phyloP scores from a whole-genome alignment of 2,888 invertebrate species.

The Hemistola chrysoprasaria region DNA sequence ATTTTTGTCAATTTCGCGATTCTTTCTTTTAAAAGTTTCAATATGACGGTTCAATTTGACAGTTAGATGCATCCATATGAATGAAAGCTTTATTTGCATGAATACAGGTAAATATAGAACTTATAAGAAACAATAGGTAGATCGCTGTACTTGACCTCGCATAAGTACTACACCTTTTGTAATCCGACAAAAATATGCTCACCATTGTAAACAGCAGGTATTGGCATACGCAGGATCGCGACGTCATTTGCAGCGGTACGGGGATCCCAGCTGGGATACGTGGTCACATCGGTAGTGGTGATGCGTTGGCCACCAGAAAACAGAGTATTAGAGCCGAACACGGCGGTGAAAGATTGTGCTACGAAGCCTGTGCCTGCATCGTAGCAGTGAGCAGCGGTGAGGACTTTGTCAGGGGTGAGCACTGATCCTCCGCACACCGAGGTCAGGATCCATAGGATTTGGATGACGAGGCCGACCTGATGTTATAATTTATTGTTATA shows the following conservation, averaged over 20 bases:
- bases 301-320: conserved; percentile 48
- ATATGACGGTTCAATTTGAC: too few species aligned
- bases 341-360: conserved; percentile 44
- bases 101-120: too few species aligned
- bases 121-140: too few species aligned
- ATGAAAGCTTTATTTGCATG: too few species aligned
- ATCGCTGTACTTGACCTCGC: too few species aligned
- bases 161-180: too few species aligned
- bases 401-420: conserved; percentile 33
- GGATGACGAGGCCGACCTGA: conserved; percentile 53
- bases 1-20: too few species aligned
- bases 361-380: conserved; percentile 36
- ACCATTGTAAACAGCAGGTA: conserved; percentile 34
- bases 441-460: conserved; percentile 37
- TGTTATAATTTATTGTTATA: not conserved
- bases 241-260: conserved; percentile 42
- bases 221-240: conserved; percentile 37
- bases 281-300: conserved; percentile 31
- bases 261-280: conserved; percentile 47
- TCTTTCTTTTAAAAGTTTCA: too few species aligned
- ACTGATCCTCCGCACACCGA: conserved; percentile 55
- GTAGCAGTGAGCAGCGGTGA: conserved; percentile 57
- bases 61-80: too few species aligned
- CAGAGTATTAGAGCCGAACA: conserved; percentile 49
- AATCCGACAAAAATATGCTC: conserved; percentile 23